Conservation (phyloP, 1,140 invertebrate genomes). For the Caenorhabditis briggsae region DNA sequence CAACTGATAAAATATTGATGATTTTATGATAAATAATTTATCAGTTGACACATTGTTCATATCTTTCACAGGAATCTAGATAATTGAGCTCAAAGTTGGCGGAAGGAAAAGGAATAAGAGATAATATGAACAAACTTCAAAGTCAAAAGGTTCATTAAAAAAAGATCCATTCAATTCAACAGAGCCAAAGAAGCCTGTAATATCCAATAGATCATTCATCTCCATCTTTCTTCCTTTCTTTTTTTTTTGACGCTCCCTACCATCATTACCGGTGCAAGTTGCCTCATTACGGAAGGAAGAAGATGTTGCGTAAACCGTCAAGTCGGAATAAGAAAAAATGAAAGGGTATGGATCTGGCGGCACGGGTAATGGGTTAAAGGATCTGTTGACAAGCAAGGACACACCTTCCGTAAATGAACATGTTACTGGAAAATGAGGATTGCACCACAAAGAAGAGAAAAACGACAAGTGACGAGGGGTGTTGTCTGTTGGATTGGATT, state of each 20-base stretch:
- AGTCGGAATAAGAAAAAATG: conserved; percentile 45
- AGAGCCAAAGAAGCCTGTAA: background rate
- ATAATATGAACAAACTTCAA: too few species aligned
- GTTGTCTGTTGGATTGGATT: conserved; percentile 7
- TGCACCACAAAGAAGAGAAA: background rate
- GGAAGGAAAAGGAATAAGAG: too few species aligned
- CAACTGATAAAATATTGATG: too few species aligned
- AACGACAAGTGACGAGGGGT: background rate
- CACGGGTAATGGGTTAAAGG: conserved; percentile 52
- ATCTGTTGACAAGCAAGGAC: conserved; percentile 53
- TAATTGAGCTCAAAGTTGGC: too few species aligned
- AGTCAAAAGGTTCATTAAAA: too few species aligned
- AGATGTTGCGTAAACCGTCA: conserved; percentile 41
- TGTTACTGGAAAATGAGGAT: conserved; percentile 19
- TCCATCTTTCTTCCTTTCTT: background rate
- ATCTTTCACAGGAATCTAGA: too few species aligned
- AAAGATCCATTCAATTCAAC: too few species aligned
- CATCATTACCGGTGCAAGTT: conserved; percentile 55
- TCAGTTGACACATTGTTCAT: too few species aligned
- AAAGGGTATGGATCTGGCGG: conserved; percentile 37
- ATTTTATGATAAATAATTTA: too few species aligned
- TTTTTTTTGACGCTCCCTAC: background rate
- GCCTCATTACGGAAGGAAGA: conserved; percentile 19
- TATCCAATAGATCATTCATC: background rate
- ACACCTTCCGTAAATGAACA: conserved; percentile 52